These are phyloP conservation scores for Peribatodes rhomboidaria DNA, from an alignment of 2,888 invertebrate species.

Conservation along the genomic window DNA sequence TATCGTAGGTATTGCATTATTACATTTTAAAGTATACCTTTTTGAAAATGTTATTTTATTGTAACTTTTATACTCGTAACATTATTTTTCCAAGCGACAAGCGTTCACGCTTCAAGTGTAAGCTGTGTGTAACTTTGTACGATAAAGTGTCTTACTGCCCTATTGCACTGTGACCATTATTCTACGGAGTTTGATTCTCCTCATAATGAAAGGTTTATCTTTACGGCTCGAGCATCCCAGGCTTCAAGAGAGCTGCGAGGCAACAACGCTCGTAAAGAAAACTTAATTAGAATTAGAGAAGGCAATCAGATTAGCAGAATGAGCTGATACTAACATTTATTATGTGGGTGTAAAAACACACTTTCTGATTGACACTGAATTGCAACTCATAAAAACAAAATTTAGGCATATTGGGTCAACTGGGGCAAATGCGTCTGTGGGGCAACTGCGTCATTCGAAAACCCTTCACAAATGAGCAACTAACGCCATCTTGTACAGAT, in stretches of 20 bases:
- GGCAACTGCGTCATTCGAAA: too few species aligned
- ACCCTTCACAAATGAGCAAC: too few species aligned
- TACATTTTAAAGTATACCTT: too few species aligned
- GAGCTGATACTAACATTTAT: background rate
- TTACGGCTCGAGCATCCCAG: conserved; percentile 47
- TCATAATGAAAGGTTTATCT: conserved; percentile 48
- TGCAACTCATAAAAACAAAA: background rate
- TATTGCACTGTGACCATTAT: background rate
- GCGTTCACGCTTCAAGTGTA: too few species aligned
- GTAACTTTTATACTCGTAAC: too few species aligned
- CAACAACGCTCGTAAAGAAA: conserved; percentile 39
- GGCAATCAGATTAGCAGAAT: conserved; percentile 11
- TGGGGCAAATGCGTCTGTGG: too few species aligned
- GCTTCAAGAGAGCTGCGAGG: conserved; percentile 41
- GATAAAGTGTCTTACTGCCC: conserved; percentile 5
- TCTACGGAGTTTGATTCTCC: conserved; percentile 43
- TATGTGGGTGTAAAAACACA: background rate
- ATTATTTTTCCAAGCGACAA: too few species aligned
- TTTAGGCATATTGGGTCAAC: too few species aligned
- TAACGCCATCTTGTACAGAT: too few species aligned
- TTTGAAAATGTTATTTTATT: too few species aligned
- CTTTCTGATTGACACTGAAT: background rate
- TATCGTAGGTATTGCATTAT: too few species aligned
- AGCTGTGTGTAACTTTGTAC: too few species aligned
- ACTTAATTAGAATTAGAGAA: conserved; percentile 31